A percentile compares a stretch with the other conserved stretches of the same genome.
Evolutionary conservation across 2,113 vertebrate species (phyloP).

Genomic region (mouse (Mus musculus)): DNA sequence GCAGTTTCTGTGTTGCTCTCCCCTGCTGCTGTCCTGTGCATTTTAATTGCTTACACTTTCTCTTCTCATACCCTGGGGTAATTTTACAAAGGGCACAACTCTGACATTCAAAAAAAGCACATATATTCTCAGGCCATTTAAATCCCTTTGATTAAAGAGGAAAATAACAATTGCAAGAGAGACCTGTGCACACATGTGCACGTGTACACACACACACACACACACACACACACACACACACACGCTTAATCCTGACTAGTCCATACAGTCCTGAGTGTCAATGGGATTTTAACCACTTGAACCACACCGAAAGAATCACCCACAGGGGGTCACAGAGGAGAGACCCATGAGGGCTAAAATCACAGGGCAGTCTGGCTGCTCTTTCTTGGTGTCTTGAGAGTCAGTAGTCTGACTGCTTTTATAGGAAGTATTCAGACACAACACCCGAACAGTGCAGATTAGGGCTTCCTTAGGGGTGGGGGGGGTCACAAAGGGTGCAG

Average conservation of each 20-base stretch:
- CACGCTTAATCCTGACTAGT: background rate
- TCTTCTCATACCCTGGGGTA: constrained; percentile 13
- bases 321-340: background rate
- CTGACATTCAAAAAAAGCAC: constrained; percentile 55
- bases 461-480: background rate
- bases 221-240: background rate
- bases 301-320: background rate
- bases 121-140: constrained; percentile 40
- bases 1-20: background rate
- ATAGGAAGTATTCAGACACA: rapidly evolving
- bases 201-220: background rate
- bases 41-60: background rate
- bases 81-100: constrained; percentile 52
- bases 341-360: background rate
- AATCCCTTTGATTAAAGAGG: constrained; percentile 47
- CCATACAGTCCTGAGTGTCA: background rate
- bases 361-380: background rate
- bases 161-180: constrained; percentile 47
- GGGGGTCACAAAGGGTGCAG: too few species aligned
- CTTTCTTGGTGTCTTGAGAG: background rate
- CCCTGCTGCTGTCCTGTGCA: background rate
- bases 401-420: background rate
- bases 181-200: background rate
- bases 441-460: background rate
- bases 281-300: background rate